These are phyloP conservation scores for Desmodus rotundus DNA, from an alignment of 2,113 vertebrate species.

Conservation along the genomic window DNA sequence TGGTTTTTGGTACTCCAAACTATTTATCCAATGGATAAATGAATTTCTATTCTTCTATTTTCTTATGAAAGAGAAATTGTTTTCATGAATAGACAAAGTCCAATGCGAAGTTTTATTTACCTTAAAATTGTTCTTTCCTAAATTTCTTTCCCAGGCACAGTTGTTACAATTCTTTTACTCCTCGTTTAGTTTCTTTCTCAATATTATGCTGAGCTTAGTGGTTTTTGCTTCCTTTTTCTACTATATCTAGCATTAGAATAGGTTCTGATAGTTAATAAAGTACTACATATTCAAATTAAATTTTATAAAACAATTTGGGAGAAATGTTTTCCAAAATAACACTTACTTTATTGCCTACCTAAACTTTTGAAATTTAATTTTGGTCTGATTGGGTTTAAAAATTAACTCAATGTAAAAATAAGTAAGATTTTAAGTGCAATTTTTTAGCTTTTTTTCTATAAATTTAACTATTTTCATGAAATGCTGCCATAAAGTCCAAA, in stretches of 20 bases:
- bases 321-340: neutral
- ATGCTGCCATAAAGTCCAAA: neutral
- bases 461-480: neutral
- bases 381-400: neutral
- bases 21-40: neutral
- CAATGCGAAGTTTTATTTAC: neutral
- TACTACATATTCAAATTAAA: neutral
- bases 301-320: neutral
- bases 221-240: neutral
- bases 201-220: neutral
- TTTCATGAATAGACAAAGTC: neutral
- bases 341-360: neutral
- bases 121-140: neutral
- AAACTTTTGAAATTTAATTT: conserved; percentile 11
- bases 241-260: neutral
- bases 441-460: neutral
- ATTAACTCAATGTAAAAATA: neutral
- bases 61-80: neutral
- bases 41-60: neutral
- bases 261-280: neutral
- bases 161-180: neutral
- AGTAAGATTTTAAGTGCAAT: neutral
- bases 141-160: neutral
- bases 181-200: neutral
- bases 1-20: neutral